Evolutionary conservation across 2,888 invertebrate species (phyloP), one percentile per base, ranked within the genome.

Genomic region (Hartigia nigra): DNA sequence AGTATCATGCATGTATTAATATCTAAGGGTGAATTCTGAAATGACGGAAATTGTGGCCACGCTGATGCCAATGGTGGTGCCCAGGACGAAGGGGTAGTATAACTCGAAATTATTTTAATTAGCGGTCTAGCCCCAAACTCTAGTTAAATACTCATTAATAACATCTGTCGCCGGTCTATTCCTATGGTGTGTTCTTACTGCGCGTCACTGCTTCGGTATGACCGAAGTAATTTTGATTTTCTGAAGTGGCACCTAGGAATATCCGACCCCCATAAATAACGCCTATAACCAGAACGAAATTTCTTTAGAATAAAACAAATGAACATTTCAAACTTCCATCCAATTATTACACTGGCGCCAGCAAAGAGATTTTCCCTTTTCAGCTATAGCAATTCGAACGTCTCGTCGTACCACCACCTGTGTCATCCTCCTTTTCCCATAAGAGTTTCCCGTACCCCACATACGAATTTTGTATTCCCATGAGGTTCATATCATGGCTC

Each of bases 51-150:
- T 23, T 23, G 55, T 55, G 55, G 55, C 55, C 55, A 72, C 31
- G 34, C 72, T 72, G 31, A 72, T 72, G 31, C 12, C 23, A 12
- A 31, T 72, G 72, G 12, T 55, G 9, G 55, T 55, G 23, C 55
- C 55, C 55, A 55, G 9, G 55, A 23, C 55, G 55, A 55, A 55
- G 55, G 55, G 55, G 55, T 55, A 9, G 55, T 75, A 74, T 79
- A 78, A 80, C 83, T 83, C 80, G 85, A 85, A 90, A 91, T 91
- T 91, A 91, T 90, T 91, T 91, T 89, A 91, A 91, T 91, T 91
- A 90, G 90, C 86, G 90, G 90, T 84, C 85, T 84, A 86, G 84
- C 82, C 83, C 84, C 82, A 86, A 90, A 89, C 86, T 90, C 84
- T 80, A 81, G 86, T 90, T 86, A 88, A 89, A 90, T 87, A 84